phyloP scores from a whole-genome alignment of 2,797 vertebrate genomes.

The Leucoraja ocellata region DNA sequence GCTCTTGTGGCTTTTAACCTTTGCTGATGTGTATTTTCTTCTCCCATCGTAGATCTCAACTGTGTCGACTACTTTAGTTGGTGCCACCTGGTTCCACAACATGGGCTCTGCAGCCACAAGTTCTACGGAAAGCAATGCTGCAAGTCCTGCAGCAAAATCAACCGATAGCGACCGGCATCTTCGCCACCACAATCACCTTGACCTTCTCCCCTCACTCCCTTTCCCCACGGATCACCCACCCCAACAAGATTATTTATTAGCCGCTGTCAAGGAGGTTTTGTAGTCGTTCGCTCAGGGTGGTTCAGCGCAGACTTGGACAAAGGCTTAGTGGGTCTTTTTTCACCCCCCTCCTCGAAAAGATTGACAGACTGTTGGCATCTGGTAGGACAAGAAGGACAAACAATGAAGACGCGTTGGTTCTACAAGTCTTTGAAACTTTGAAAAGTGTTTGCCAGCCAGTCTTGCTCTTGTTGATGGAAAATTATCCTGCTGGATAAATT shows the following conservation, averaged over 20 bases:
- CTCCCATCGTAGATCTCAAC: slow-evolving; percentile 66
- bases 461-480: not conserved
- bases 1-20: too few relatives aligned
- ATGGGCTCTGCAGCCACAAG: slow-evolving; percentile 89
- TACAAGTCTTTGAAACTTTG: not conserved
- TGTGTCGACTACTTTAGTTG: slow-evolving; percentile 84
- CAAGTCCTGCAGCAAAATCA: slow-evolving; percentile 78
- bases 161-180: slow-evolving; percentile 49
- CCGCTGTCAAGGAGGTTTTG: not conserved
- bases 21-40: not conserved
- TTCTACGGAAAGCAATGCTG: slow-evolving; percentile 95
- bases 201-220: not conserved
- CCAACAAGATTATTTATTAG: not conserved
- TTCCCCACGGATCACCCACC: not conserved
- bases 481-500: not conserved
- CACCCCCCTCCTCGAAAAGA: too few relatives aligned
- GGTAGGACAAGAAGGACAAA: not conserved
- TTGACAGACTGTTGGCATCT: not conserved
- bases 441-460: not conserved
- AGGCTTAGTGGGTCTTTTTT: not conserved
- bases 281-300: not conserved
- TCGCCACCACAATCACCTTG: not conserved
- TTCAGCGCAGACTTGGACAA: not conserved
- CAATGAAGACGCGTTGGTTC: not conserved
- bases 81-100: slow-evolving; percentile 90